phyloP scores from a whole-genome alignment of 2,113 vertebrate species.

The Paraplagusia blochii region DNA sequence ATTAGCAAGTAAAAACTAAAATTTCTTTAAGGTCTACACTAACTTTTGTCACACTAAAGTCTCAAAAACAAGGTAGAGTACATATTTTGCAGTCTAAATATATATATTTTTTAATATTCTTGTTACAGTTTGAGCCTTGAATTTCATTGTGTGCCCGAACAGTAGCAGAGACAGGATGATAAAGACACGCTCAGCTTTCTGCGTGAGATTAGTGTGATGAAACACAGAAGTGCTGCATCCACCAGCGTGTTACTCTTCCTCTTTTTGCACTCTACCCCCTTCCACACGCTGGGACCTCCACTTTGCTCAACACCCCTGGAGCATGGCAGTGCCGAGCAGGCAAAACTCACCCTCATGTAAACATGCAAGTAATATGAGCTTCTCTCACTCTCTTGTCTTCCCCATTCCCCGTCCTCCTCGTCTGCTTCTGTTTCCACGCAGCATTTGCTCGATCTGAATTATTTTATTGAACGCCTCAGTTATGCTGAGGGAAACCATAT shows the following conservation, averaged over 20 bases:
- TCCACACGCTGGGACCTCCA: constrained; percentile 7
- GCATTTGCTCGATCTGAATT: constrained; percentile 3
- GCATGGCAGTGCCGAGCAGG: constrained; percentile 37
- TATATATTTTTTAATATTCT: background rate
- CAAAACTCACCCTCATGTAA: constrained; percentile 9
- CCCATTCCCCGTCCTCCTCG: background rate
- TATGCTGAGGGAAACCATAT: background rate
- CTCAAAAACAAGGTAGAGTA: too few species aligned
- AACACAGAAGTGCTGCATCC: constrained; percentile 11
- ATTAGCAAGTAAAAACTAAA: too few species aligned
- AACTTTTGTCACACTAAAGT: too few species aligned
- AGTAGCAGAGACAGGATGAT: background rate
- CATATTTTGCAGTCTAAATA: too few species aligned
- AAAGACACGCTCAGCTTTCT: background rate
- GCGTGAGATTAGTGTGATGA: background rate
- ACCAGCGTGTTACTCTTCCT: constrained; percentile 6
- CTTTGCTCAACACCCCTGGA: constrained; percentile 48
- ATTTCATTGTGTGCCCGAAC: too few species aligned
- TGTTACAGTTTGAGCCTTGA: background rate
- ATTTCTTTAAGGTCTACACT: too few species aligned
- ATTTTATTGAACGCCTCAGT: background rate
- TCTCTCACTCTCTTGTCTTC: background rate
- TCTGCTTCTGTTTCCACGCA: constrained; percentile 3
- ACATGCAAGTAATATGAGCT: background rate
- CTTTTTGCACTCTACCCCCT: constrained; percentile 6